These are phyloP conservation scores for Melanaphis sacchari DNA, from an alignment of 1,140 invertebrate species.

Conservation along the genomic window DNA sequence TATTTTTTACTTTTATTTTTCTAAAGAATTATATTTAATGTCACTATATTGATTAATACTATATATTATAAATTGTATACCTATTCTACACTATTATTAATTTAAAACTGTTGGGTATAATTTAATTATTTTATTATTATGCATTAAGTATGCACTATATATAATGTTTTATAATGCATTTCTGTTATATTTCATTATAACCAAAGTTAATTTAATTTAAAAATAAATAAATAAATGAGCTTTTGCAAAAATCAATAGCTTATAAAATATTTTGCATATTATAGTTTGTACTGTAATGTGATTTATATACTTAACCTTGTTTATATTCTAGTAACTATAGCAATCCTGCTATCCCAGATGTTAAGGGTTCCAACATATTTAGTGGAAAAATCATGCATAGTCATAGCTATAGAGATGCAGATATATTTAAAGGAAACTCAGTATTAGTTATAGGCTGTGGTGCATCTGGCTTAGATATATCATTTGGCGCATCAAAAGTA, in stretches of 20 bases:
- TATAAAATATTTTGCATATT: neutral
- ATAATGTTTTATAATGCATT: neutral
- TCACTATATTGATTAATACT: too few relatives aligned
- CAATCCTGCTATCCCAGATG: constrained; percentile 69
- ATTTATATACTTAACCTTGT: neutral
- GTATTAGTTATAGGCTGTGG: constrained; percentile 86
- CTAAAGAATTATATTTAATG: too few relatives aligned
- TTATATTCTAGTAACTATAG: constrained; percentile 70
- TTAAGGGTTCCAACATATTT: constrained; percentile 73
- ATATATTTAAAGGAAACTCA: constrained; percentile 70
- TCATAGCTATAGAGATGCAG: constrained; percentile 81
- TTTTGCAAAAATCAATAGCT: neutral
- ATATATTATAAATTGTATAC: too few relatives aligned
- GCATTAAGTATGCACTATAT: neutral
- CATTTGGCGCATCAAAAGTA: constrained; percentile 68
- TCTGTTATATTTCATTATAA: neutral
- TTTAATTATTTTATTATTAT: neutral
- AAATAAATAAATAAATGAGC: neutral
- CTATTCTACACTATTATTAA: neutral
- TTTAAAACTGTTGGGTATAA: neutral
- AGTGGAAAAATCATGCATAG: constrained; percentile 79
- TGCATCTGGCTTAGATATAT: constrained; percentile 79
- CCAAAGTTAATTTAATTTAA: neutral
- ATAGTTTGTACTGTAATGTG: neutral
- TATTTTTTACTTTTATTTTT: too few relatives aligned